Conservation (phyloP, 2,888 invertebrate genomes). For the Drosophila borealis region DNA sequence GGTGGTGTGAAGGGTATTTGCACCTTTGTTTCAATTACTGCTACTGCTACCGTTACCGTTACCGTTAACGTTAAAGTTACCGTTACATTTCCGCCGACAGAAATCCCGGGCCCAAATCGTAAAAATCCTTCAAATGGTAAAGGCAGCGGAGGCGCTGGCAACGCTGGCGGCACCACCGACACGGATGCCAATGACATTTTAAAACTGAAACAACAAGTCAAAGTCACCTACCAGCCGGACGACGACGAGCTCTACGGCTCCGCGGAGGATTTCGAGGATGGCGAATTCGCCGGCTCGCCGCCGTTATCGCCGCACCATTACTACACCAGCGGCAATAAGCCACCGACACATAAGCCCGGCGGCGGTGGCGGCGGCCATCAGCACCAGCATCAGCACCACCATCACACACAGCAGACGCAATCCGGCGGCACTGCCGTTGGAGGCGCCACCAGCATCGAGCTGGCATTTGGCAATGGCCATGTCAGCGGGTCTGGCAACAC, state of each 20-base stretch:
- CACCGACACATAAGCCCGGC: slow-evolving; percentile 81
- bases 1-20: slow-evolving; percentile 27
- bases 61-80: slow-evolving; percentile 20
- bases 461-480: slow-evolving; percentile 52
- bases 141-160: slow-evolving; percentile 49
- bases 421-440: slow-evolving; percentile 27
- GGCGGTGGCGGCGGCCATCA: slow-evolving; percentile 54
- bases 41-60: slow-evolving; percentile 33
- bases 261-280: slow-evolving; percentile 89
- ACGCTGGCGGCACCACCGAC: slow-evolving; percentile 59
- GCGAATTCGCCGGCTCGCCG: slow-evolving; percentile 80
- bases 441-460: slow-evolving; percentile 36
- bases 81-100: slow-evolving; percentile 85
- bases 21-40: slow-evolving; percentile 77
- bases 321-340: slow-evolving; percentile 81
- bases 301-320: slow-evolving; percentile 83
- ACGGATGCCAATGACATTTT: slow-evolving; percentile 85
- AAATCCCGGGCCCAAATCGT: slow-evolving; percentile 90
- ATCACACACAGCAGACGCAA: slow-evolving; percentile 53
- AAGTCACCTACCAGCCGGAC: slow-evolving; percentile 86
- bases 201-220: slow-evolving; percentile 84
- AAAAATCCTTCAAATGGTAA: slow-evolving; percentile 86
- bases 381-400: slow-evolving; percentile 71
- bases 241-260: slow-evolving; percentile 90
- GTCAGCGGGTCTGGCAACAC: slow-evolving; percentile 66